Percentiles rank a stretch among this genome's conserved stretches.
Evolutionary conservation across 2,888 invertebrate genomes (phyloP).

Genomic region (Lithophane semibrunnea): DNA sequence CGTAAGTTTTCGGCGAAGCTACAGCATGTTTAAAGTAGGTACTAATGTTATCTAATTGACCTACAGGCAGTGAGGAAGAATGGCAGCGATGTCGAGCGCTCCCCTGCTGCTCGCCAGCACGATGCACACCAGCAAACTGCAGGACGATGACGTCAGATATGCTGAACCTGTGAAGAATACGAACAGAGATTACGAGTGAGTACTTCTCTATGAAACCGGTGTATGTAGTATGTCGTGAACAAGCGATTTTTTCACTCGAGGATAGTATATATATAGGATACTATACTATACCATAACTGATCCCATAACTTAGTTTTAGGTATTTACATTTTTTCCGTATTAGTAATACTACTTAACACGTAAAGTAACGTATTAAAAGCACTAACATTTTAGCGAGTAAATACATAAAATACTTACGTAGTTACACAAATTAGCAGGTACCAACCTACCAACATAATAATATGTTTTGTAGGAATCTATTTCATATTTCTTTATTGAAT

Average conservation of each 20-base stretch:
- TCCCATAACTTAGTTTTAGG: no score
- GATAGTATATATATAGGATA: no score
- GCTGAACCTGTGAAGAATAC: conserved; percentile 59
- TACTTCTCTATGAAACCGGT: conserved; percentile 16
- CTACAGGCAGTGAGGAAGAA: conserved; percentile 48
- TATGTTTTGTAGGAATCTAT: no score
- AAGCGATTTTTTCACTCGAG: neutral
- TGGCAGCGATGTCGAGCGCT: conserved; percentile 63
- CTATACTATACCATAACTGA: no score
- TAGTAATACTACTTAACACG: no score
- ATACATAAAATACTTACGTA: no score
- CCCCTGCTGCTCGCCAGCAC: conserved; percentile 73
- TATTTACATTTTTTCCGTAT: no score
- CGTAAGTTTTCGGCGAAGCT: neutral
- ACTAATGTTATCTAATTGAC: neutral
- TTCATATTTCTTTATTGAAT: no score
- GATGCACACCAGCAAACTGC: conserved; percentile 70
- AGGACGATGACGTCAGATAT: conserved; percentile 67
- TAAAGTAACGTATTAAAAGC: no score
- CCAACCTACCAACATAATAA: no score
- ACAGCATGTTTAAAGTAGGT: neutral
- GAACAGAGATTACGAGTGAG: conserved; percentile 83
- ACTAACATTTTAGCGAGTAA: no score
- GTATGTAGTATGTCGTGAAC: neutral
- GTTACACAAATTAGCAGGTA: no score